These are phyloP conservation scores for Julus scandinavius DNA, from an alignment of 2,888 invertebrate genomes.

Conservation along the genomic window DNA sequence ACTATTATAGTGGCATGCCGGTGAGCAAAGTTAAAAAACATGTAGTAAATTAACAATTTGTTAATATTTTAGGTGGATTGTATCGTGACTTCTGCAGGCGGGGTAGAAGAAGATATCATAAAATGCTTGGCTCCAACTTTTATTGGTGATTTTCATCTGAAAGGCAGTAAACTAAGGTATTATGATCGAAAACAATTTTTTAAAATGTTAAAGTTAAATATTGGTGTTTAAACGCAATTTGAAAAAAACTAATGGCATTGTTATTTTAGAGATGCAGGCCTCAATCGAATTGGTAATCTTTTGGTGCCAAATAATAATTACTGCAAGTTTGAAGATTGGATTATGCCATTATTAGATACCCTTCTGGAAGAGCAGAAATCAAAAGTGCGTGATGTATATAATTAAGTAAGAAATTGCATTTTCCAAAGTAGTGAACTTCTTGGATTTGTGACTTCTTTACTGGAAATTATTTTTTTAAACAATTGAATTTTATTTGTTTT, in stretches of 20 bases:
- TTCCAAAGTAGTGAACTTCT: not conserved
- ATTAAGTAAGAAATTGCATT: not conserved
- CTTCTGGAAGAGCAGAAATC: conserved; percentile 88
- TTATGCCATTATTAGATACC: conserved; percentile 90
- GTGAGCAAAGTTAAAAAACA: too few relatives aligned
- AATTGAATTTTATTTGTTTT: conserved; percentile 51
- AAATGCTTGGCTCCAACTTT: conserved; percentile 97
- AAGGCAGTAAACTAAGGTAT: conserved; percentile 73
- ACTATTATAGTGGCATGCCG: not conserved
- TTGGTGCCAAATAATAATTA: conserved; percentile 98
- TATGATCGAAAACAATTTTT: not conserved
- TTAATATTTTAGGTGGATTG: conserved; percentile 82
- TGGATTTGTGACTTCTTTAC: not conserved
- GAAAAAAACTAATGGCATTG: not conserved
- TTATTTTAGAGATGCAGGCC: conserved; percentile 80
- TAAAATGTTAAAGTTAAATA: too few relatives aligned
- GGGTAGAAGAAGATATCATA: conserved; percentile 98
- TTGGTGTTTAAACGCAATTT: too few relatives aligned
- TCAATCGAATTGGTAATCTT: conserved; percentile 92
- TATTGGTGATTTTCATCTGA: conserved; percentile 88
- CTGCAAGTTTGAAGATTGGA: conserved; percentile 97
- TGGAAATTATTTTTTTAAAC: not conserved
- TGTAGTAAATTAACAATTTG: not conserved
- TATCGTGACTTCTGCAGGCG: conserved; percentile 97
- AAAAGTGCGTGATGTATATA: conserved; percentile 64